Conservation (phyloP, 1,140 invertebrate species). For the Hyphantria cunea region DNA sequence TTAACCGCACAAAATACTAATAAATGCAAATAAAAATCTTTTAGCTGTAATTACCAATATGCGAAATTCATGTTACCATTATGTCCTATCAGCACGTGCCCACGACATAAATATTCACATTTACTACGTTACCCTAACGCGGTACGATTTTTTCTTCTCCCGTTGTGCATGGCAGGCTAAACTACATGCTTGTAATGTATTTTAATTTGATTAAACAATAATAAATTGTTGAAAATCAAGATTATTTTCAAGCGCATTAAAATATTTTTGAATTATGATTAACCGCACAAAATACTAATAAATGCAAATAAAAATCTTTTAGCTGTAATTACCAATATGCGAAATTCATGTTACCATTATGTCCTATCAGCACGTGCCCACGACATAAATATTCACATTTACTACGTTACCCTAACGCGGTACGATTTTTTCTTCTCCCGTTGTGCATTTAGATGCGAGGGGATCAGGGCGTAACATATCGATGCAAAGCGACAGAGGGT, state of each 20-base stretch:
- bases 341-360: slow-evolving; percentile 72
- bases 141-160: slow-evolving; percentile 51
- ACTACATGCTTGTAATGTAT: too few species aligned
- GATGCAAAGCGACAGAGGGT: slow-evolving; percentile 56
- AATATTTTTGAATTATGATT: not conserved
- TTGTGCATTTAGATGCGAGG: slow-evolving; percentile 76
- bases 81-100: slow-evolving; percentile 71
- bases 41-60: slow-evolving; percentile 67
- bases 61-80: slow-evolving; percentile 72
- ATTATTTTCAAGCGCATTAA: not conserved
- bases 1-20: slow-evolving; percentile 20
- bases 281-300: slow-evolving; percentile 29
- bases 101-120: slow-evolving; percentile 77
- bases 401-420: slow-evolving; percentile 60
- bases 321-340: slow-evolving; percentile 70
- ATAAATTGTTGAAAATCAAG: not conserved
- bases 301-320: slow-evolving; percentile 44
- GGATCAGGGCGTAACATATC: slow-evolving; percentile 74
- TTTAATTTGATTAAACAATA: not conserved
- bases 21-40: slow-evolving; percentile 47
- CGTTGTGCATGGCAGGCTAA: slow-evolving; percentile 73
- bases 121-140: slow-evolving; percentile 62
- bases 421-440: slow-evolving; percentile 59
- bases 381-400: slow-evolving; percentile 78
- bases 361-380: slow-evolving; percentile 69